These are phyloP conservation scores for Idaea biselata DNA, from an alignment of 2,888 invertebrate species.

Conservation along the genomic window DNA sequence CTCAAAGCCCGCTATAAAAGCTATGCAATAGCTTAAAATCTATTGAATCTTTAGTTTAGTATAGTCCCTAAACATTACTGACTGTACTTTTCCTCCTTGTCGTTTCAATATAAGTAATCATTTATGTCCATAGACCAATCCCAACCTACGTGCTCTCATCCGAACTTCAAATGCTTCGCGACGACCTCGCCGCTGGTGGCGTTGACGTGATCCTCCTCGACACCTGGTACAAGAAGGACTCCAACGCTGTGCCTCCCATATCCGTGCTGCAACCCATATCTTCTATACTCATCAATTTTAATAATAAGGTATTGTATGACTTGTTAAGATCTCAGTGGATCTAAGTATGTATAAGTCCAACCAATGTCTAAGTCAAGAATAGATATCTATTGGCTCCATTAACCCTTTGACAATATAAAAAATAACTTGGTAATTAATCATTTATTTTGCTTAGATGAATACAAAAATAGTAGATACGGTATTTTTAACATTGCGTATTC, in stretches of 20 bases:
- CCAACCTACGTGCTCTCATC: constrained; percentile 96
- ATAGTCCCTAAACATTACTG: too few relatives aligned
- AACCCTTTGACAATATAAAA: not conserved
- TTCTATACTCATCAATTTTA: constrained; percentile 97
- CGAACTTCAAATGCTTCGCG: constrained; percentile 92
- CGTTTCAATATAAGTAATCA: not conserved
- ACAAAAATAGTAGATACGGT: too few relatives aligned
- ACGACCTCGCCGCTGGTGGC: constrained; percentile 90
- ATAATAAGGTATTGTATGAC: constrained; percentile 89
- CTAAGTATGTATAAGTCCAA: too few relatives aligned
- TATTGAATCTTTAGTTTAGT: too few relatives aligned
- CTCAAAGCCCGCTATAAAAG: too few relatives aligned
- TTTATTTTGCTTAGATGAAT: too few relatives aligned
- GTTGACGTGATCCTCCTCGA: constrained; percentile 92
- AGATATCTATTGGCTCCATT: not conserved
- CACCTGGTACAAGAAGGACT: constrained; percentile 97
- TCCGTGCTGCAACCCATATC: constrained; percentile 98
- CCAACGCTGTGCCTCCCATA: constrained; percentile 96
- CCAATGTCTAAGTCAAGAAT: too few relatives aligned
- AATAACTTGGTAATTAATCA: too few relatives aligned
- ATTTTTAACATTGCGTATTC: too few relatives aligned
- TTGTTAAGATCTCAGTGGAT: not conserved
- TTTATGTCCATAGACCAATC: constrained; percentile 84
- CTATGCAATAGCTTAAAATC: too few relatives aligned
- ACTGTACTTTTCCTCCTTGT: too few relatives aligned